phyloP scores from a whole-genome alignment of 2,797 vertebrate species.

The Glossophaga mutica region DNA sequence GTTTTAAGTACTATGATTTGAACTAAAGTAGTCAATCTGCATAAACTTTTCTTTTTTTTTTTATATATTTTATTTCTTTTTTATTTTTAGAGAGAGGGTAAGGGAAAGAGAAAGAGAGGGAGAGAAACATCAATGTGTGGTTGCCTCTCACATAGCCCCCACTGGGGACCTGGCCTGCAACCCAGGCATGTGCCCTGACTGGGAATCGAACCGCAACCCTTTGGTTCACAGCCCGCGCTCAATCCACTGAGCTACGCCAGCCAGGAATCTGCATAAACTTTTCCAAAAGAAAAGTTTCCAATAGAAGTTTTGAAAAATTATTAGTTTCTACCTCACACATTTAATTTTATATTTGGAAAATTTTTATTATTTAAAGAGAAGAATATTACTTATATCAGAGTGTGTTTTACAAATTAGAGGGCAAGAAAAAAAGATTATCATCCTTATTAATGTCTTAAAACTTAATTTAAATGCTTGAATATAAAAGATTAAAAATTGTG shows the following conservation, averaged over 20 bases:
- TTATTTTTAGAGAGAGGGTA: too few relatives aligned
- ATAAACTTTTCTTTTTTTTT: slow-evolving; percentile 8
- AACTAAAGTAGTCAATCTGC: background rate
- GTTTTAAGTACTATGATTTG: background rate
- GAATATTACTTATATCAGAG: background rate
- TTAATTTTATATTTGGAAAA: background rate
- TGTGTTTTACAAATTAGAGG: background rate
- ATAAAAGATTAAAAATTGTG: background rate
- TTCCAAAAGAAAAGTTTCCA: background rate
- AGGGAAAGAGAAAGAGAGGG: too few relatives aligned
- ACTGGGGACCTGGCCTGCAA: too few relatives aligned
- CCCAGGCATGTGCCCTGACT: too few relatives aligned
- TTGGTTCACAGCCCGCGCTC: too few relatives aligned
- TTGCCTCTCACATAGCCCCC: too few relatives aligned
- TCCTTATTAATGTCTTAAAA: background rate
- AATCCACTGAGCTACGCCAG: too few relatives aligned
- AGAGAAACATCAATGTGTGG: too few relatives aligned
- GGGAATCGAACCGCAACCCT: too few relatives aligned
- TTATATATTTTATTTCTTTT: too few relatives aligned
- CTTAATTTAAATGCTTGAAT: background rate
- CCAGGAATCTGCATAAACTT: background rate
- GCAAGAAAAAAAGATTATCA: background rate
- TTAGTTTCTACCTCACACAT: background rate
- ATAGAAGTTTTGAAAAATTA: background rate
- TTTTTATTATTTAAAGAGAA: slow-evolving; percentile 17